Percentiles rank a stretch among this genome's conserved stretches.
Conservation (phyloP, 23 tunicate species). For the Oikopleura albicans region DNA sequence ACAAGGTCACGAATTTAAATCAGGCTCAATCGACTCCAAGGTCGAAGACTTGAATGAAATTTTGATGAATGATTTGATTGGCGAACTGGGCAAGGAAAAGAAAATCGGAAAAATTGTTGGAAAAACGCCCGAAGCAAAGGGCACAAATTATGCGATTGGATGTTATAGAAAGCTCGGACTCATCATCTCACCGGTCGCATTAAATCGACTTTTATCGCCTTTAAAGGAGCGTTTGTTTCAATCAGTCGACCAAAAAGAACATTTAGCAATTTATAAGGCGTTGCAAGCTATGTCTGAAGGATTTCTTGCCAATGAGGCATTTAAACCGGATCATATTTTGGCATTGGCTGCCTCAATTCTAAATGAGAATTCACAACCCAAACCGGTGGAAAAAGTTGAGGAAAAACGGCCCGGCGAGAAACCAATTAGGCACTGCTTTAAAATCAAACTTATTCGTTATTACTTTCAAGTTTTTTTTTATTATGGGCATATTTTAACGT, state of each 20-base stretch:
- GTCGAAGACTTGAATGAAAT: conserved; percentile 27
- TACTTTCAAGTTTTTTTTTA: too few species aligned
- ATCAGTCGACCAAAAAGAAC: conserved; percentile 29
- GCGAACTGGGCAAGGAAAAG: conserved; percentile 33
- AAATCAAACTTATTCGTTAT: too few species aligned
- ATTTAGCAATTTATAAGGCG: conserved; percentile 24
- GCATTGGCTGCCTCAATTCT: conserved; percentile 30
- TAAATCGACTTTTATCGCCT: conserved; percentile 36
- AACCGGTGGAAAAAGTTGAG: neutral
- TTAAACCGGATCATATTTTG: conserved; percentile 29
- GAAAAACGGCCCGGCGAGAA: neutral
- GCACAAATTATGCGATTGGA: conserved; percentile 37
- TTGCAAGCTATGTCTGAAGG: conserved; percentile 37
- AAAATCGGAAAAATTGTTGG: conserved; percentile 26
- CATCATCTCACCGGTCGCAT: conserved; percentile 16
- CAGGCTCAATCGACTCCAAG: conserved; percentile 35
- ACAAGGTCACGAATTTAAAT: neutral
- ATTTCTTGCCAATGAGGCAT: conserved; percentile 26
- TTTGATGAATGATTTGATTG: conserved; percentile 39
- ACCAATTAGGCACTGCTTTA: neutral
- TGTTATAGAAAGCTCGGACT: conserved; percentile 24
- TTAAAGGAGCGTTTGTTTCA: conserved; percentile 24
- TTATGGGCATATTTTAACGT: too few species aligned
- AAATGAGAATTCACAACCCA: conserved; percentile 22
- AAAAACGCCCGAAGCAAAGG: conserved; percentile 74